Evolutionary conservation across 1,140 invertebrate species (phyloP), one percentile per base, ranked within the genome.

Genomic region (Cryptotermes secundus): DNA sequence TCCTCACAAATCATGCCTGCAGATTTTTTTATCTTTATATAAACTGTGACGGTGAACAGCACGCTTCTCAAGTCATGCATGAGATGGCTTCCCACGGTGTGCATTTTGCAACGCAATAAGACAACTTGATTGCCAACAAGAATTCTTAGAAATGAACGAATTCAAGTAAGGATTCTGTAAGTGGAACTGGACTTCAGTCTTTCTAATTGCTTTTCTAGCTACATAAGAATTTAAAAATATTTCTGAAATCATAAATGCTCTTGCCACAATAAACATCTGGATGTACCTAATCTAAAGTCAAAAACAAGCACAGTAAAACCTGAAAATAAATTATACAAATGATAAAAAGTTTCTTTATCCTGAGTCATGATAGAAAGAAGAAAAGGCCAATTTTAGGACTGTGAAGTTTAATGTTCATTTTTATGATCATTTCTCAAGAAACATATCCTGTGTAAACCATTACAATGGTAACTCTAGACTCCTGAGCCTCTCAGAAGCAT

Each of bases 81-180:
- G 59, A 72, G 59, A 72, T 72, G 59, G 59, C n/a, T 72, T 72
- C 59, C 59, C 59, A 72, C 16, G 59, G 26, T 72, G 59, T 72
- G n/a, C 59, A 72, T 72, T 72, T 72, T 72, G 59, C 59, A 72
- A 72, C 26, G n/a, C 59, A 72, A 72, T 72, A 26, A n/a, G 26
- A 31, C 59, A 72, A n/a, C 59, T 72, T n/a, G 59, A 72, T n/a
- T 72, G 59, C 2, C 59, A 72, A 31, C 26, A n/a, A 31, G 59
- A 72, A 31, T 72, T 72, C 59, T 31, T 6, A 31, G 59, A 72
- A 59, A 72, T n/a, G 59, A 72, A 31, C 59, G 31, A 26, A 72
- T 31, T n/a, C 10, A 72, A 72, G n/a, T n/a, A 72, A 26, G 31
- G 59, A 72, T 72, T 72, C 59, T 3, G 7, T n/a, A 72, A 72